phyloP scores from a whole-genome alignment of 1,140 invertebrate species.

The Drosophila busckii region DNA sequence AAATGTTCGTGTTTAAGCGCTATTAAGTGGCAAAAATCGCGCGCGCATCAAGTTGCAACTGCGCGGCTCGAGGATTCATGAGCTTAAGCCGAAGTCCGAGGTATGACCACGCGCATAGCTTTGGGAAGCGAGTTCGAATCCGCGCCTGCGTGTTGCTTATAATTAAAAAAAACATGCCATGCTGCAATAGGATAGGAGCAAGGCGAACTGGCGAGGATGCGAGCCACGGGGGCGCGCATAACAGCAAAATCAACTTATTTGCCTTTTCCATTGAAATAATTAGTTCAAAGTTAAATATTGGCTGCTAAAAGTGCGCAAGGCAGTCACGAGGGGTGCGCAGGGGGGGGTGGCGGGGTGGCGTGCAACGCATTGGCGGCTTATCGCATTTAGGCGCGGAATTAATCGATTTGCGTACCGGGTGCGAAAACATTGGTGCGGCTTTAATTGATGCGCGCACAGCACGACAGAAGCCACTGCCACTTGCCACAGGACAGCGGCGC shows the following conservation, averaged over 20 bases:
- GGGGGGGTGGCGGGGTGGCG: background rate
- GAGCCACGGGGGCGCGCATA: conserved; percentile 5
- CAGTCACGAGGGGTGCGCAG: background rate
- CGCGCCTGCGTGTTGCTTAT: conserved; percentile 75
- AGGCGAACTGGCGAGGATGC: background rate
- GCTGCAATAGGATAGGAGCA: background rate
- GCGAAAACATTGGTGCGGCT: conserved; percentile 78
- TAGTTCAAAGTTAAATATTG: conserved; percentile 78
- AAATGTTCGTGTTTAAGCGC: conserved; percentile 79
- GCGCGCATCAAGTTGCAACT: conserved; percentile 55
- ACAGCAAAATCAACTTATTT: conserved; percentile 70
- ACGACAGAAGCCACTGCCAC: conserved; percentile 35
- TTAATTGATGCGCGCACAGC: conserved; percentile 68
- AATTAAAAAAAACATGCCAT: conserved; percentile 75
- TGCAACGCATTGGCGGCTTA: conserved; percentile 72
- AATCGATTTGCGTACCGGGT: conserved; percentile 76
- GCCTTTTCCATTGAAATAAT: conserved; percentile 79
- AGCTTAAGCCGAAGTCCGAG: conserved; percentile 3
- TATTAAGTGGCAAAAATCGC: conserved; percentile 78
- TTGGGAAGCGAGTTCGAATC: conserved; percentile 45
- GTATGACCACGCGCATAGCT: conserved; percentile 68
- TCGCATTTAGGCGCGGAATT: conserved; percentile 72
- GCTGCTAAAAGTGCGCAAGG: conserved; percentile 22
- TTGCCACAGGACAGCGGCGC: background rate
- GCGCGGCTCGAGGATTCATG: conserved; percentile 2